Conservation (phyloP, 2,113 vertebrate genomes). For the Holacanthus passer region DNA sequence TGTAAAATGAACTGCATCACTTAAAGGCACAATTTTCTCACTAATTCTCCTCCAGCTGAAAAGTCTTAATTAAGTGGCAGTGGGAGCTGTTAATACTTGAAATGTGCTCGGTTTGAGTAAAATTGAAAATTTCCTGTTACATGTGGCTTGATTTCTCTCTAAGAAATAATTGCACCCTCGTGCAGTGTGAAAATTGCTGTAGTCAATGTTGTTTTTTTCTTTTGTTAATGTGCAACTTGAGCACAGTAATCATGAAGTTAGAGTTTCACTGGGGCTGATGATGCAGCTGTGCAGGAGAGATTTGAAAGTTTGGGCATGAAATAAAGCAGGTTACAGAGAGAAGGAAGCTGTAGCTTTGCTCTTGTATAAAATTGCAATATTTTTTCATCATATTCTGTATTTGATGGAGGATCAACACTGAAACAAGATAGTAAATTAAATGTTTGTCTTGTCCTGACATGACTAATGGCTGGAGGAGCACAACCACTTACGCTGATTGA, state of each 20-base stretch:
- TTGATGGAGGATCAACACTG: conserved; percentile 8
- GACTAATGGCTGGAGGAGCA: neutral
- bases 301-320: neutral
- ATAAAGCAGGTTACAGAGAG: neutral
- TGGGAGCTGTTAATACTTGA: conserved; percentile 8
- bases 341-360: neutral
- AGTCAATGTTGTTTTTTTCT: neutral
- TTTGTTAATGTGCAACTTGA: neutral
- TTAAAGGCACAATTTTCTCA: neutral
- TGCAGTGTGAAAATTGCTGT: neutral
- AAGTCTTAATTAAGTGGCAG: conserved; percentile 7
- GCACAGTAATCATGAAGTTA: neutral
- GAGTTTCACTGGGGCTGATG: neutral
- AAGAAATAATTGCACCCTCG: neutral
- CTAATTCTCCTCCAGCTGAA: conserved; percentile 7
- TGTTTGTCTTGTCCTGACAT: conserved; percentile 8
- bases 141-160: neutral
- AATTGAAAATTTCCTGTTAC: conserved; percentile 5
- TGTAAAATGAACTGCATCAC: neutral
- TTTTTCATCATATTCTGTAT: conserved; percentile 4
- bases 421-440: conserved; percentile 3
- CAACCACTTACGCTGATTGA: conserved; percentile 12
- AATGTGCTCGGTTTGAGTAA: neutral
- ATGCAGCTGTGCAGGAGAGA: neutral
- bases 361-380: neutral